Conservation (phyloP, 2,113 vertebrate species). For the Todiramphus saurophagus region DNA sequence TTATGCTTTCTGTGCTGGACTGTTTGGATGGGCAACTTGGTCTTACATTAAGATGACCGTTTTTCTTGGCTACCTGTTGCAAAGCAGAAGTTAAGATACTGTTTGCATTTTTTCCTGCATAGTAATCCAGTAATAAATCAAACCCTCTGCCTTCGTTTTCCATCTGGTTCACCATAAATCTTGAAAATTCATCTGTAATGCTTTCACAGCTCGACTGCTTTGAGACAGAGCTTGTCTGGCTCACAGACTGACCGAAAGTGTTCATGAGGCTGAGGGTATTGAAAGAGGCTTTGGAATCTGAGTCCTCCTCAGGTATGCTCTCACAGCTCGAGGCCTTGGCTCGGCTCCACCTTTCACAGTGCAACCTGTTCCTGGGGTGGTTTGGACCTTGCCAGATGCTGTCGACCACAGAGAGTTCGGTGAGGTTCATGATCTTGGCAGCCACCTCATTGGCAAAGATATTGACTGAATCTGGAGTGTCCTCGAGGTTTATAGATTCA, state of each 20-base stretch:
- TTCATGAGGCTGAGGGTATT: conserved; percentile 80
- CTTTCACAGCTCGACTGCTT: conserved; percentile 99
- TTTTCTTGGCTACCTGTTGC: conserved; percentile 87
- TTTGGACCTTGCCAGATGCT: conserved; percentile 86
- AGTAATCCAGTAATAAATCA: conserved; percentile 94
- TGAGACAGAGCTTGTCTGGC: conserved; percentile 93
- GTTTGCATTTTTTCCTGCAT: conserved; percentile 93
- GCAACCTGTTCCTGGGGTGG: conserved; percentile 81
- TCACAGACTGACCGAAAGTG: conserved; percentile 85
- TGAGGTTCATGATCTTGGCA: conserved; percentile 92
- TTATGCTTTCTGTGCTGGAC: conserved; percentile 97
- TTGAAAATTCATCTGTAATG: conserved; percentile 96
- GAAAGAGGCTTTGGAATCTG: conserved; percentile 70
- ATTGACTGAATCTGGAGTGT: conserved; percentile 85
- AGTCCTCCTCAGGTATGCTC: conserved; percentile 93
- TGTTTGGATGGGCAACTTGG: conserved; percentile 92
- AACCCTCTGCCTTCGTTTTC: conserved; percentile 93
- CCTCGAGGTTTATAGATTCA: conserved; percentile 89
- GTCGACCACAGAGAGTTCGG: conserved; percentile 86
- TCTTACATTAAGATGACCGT: conserved; percentile 86
- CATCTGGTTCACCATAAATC: conserved; percentile 99
- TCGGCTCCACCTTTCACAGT: conserved; percentile 90
- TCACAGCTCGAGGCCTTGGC: conserved; percentile 92
- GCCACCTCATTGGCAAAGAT: conserved; percentile 92
- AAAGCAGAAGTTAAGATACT: conserved; percentile 90